Evolutionary conservation across 2,888 invertebrate species (phyloP), one percentile per base, ranked within the genome.

Genomic region (Tetrapedia diversipes): DNA sequence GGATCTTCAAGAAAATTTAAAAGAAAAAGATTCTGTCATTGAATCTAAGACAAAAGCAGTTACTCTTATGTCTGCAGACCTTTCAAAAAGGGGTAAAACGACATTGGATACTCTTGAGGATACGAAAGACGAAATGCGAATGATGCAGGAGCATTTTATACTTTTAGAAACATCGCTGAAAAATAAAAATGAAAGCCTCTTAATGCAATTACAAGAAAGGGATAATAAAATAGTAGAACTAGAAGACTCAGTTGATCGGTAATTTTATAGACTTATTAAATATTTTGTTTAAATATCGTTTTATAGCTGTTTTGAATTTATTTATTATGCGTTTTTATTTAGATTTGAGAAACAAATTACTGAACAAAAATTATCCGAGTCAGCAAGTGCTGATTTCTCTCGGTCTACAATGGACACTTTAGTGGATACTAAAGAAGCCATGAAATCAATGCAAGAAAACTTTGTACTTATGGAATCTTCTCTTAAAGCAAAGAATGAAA

Each of bases 11-110:
- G 97, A 97, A 90, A 95, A 95, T 91, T 93, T 97, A 4, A 95
- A 94, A 87, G 96, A 97, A 92, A 96, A 97, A 90, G 96, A 97
- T 92, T 95, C 96, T 87, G 95, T 97, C 61, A 96, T 97, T 87
- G 95, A 95, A 91, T 95, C 96, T 6, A 94, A 96, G 90, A 96
- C 96, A 86, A 95, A 95, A 92, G 96, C 97, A 34, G 94, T 95
- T 51, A 95, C 95, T 22, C 92, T 96, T 53, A 95, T 96, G 94
- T 95, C 95, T 7, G 96, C 95, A 84, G 95, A 94, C 91, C 92
- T 96, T 71, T 92, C 92, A 4, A 95, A 94, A 91, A 95, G 95
- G 91, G 94, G 95, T 66, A 96, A 95, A 92, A 94, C 94, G 84
- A 95, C 96, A 11, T 92, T 96, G 75, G 94, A 95, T 86, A 94